Evolutionary conservation across 2,113 vertebrate genomes (phyloP).

Genomic region (Zootoca vivipara): DNA sequence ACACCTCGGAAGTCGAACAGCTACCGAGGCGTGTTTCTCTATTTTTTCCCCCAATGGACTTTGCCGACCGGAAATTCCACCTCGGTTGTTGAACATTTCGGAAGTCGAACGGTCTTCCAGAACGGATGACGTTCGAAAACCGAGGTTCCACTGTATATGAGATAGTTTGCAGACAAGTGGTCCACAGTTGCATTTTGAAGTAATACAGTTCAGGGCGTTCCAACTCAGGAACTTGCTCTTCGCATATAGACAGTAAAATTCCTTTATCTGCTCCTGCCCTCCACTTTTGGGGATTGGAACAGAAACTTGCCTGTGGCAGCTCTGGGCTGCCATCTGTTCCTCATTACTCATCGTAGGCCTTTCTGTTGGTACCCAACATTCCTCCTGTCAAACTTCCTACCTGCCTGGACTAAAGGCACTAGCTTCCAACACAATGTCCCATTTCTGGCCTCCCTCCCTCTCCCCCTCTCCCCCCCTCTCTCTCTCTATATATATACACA

Average conservation of each 20-base stretch:
- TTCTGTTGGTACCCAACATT: not conserved
- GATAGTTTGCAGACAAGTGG: too few relatives aligned
- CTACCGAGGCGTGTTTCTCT: too few relatives aligned
- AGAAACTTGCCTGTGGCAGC: not conserved
- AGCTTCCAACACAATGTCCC: not conserved
- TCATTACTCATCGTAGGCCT: not conserved
- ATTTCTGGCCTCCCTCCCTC: not conserved
- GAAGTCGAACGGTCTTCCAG: too few relatives aligned
- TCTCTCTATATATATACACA: too few relatives aligned
- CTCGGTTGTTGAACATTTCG: too few relatives aligned
- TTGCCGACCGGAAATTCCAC: too few relatives aligned
- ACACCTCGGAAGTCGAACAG: too few relatives aligned
- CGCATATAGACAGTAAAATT: not conserved
- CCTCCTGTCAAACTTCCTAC: not conserved
- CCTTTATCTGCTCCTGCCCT: not conserved
- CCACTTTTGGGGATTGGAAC: not conserved
- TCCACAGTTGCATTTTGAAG: not conserved
- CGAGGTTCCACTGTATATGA: too few relatives aligned
- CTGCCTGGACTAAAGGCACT: not conserved
- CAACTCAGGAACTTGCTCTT: too few relatives aligned
- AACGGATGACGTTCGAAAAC: too few relatives aligned
- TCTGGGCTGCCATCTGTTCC: not conserved
- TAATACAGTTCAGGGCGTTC: not conserved
- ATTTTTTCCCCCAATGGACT: too few relatives aligned
- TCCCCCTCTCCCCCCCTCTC: too few relatives aligned